Evolutionary conservation across 1,140 invertebrate species (phyloP), one percentile per base, ranked within the genome.

Genomic region (Zelostemma sp.): DNA sequence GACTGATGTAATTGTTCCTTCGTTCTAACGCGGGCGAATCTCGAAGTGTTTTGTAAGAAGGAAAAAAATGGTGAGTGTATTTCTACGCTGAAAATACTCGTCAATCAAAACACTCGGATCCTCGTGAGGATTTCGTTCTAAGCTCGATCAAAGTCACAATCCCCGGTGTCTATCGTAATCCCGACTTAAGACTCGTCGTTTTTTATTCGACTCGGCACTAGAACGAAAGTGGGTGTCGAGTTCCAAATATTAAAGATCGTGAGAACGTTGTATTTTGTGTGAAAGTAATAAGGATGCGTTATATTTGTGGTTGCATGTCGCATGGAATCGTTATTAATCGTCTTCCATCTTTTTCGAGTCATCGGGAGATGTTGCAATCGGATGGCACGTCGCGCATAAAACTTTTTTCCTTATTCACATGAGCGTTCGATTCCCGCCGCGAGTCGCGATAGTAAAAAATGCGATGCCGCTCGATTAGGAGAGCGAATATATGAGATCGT

Each of bases 131-230:
- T 47, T 47, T 47, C 5, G 6, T 11, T 18, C 45, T 43, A 14
- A 25, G 14, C 17, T 9, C 11, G 41, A 70, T 48, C 33, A 21
- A 33, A 17, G 31, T 51, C 49, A 53, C 74, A 76, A 76, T 72
- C 61, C n/a, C n/a, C 55, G 60, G 58, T 66, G 73, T 63, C 54
- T 43, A 53, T 53, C 33, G 25, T 38, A 17, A 66, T 57, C 21
- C 35, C 11, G n/a, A 14, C 19, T 18, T 17, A 53, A 53, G 15
- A 25, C 62, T 62, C 56, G 38, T 33, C 46, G 15, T 62, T 61
- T 45, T 46, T 47, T 61, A 41, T 62, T 47, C 56, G 64, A 68
- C 68, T 70, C 15, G 18, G 47, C 35, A 11, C 14, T 38, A 12
- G 11, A 12, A 31, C 5, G 5, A 11, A 31, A 31, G 11, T 31